Percentiles rank a stretch among this genome's conserved stretches.
phyloP scores from a whole-genome alignment of 2,888 invertebrate species.

The Pherbina coryleti region DNA sequence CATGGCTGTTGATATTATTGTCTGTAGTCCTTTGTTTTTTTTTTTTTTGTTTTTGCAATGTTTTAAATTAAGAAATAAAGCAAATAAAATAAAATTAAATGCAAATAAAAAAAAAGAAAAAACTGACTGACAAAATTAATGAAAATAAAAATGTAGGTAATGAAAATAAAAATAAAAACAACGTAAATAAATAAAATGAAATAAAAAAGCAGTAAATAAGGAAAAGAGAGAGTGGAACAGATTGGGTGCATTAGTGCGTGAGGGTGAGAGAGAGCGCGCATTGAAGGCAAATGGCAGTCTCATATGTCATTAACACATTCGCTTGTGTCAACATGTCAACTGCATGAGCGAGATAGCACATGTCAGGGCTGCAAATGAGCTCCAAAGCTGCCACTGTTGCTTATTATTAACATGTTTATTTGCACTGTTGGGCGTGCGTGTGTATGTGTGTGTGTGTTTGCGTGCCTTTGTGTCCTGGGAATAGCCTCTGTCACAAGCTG shows the following conservation, averaged over 20 bases:
- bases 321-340: constrained; percentile 11
- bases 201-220: background rate
- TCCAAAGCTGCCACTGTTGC: background rate
- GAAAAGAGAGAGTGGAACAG: background rate
- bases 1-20: constrained; percentile 15
- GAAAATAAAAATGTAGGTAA: constrained; percentile 18
- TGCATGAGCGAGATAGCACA: background rate
- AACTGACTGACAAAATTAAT: background rate
- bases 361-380: constrained; percentile 4
- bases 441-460: background rate
- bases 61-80: constrained; percentile 32
- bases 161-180: constrained; percentile 6
- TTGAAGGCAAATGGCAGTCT: background rate
- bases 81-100: constrained; percentile 17
- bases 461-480: background rate
- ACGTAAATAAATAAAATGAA: background rate
- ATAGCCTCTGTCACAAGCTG: background rate
- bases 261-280: background rate
- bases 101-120: constrained; percentile 13
- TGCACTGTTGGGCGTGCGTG: background rate
- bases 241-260: background rate
- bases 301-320: background rate
- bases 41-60: constrained; percentile 7
- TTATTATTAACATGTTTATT: background rate
- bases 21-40: constrained; percentile 3